These are phyloP conservation scores for Platysteira castanea DNA, from an alignment of 2,113 vertebrate genomes.

Conservation along the genomic window DNA sequence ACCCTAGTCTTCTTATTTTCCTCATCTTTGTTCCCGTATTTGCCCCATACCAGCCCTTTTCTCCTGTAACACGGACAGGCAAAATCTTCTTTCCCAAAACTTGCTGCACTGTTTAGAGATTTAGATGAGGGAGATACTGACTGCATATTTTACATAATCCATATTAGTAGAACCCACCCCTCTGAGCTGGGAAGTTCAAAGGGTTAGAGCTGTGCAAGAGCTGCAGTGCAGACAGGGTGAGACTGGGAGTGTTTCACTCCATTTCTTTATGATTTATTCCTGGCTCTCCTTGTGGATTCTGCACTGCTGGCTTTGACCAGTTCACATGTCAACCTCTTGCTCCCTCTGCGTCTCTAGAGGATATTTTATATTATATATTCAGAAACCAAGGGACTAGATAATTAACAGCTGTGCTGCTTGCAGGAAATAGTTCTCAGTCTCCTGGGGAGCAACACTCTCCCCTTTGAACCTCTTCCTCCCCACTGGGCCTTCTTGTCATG, in stretches of 20 bases:
- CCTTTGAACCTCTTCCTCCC: neutral
- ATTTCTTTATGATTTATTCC: neutral
- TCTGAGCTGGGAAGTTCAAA: neutral
- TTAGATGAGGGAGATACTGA: neutral
- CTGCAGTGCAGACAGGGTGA: neutral
- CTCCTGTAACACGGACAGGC: neutral
- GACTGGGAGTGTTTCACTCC: neutral
- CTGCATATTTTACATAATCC: neutral
- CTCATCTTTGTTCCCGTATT: neutral
- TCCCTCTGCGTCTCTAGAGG: neutral
- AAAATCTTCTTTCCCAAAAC: neutral
- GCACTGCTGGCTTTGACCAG: conserved; percentile 9
- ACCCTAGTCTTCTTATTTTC: neutral
- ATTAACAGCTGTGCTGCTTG: conserved; percentile 18
- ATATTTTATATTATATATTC: neutral
- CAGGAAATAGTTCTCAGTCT: neutral
- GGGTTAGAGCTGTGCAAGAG: neutral
- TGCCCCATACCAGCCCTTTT: neutral
- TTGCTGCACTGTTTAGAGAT: neutral
- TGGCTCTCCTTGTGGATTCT: neutral
- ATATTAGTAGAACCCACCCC: neutral
- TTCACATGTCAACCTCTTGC: neutral
- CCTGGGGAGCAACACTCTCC: neutral
- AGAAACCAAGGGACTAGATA: neutral
- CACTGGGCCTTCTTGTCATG: neutral